These are phyloP conservation scores for Mirounga angustirostris DNA, from an alignment of 2,113 vertebrate species.

Conservation along the genomic window DNA sequence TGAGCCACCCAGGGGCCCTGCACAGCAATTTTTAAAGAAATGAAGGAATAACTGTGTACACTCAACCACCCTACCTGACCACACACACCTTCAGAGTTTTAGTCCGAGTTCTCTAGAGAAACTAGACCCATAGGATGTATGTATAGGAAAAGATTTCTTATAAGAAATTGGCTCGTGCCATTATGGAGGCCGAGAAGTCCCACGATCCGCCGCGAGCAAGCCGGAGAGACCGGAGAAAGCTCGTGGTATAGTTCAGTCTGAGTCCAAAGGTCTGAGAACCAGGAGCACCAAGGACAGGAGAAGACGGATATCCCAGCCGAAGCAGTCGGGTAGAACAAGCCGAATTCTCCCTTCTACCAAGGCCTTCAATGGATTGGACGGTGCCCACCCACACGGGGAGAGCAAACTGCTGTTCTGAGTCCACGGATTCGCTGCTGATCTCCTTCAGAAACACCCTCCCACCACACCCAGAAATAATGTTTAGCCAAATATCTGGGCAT, in stretches of 20 bases:
- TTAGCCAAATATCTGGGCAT: background rate
- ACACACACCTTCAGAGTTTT: background rate
- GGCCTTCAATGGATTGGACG: background rate
- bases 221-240: background rate
- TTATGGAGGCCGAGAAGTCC: background rate
- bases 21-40: background rate
- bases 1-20: background rate
- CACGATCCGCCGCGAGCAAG: background rate
- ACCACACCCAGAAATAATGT: background rate
- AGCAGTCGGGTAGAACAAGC: background rate
- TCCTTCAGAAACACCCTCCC: background rate
- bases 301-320: background rate
- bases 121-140: background rate
- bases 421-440: accelerated
- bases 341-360: background rate
- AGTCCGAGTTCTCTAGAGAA: background rate
- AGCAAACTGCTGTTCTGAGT: background rate
- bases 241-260: background rate
- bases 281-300: background rate
- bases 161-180: background rate
- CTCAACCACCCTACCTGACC: background rate
- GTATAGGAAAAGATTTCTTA: background rate
- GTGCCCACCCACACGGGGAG: background rate
- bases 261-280: background rate
- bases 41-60: background rate